These are phyloP conservation scores for Enteromius anoplus DNA, from an alignment of 2,797 vertebrate genomes.

Conservation along the genomic window DNA sequence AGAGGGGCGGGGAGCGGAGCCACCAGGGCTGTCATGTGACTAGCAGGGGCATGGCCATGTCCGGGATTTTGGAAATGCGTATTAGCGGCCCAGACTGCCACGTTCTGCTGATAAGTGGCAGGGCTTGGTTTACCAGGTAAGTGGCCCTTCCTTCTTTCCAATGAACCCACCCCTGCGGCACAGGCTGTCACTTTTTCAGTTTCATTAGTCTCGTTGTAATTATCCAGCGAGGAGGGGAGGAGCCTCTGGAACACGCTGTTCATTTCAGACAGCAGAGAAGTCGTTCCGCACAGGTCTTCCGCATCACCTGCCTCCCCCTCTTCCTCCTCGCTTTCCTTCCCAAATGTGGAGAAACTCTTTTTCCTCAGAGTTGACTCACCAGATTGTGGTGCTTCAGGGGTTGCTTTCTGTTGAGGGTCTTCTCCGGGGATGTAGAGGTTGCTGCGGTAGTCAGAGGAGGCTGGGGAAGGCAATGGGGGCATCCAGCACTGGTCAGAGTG, in stretches of 20 bases:
- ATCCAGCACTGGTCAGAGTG: slow-evolving; percentile 99
- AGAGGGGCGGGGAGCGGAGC: slow-evolving; percentile 53
- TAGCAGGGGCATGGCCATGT: slow-evolving; percentile 78
- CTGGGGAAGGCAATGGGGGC: slow-evolving; percentile 87
- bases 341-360: slow-evolving; percentile 96
- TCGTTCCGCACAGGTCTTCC: slow-evolving; percentile 82
- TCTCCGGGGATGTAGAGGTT: slow-evolving; percentile 97
- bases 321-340: slow-evolving; percentile 86
- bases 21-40: slow-evolving; percentile 75
- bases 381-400: slow-evolving; percentile 71
- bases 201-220: slow-evolving; percentile 83
- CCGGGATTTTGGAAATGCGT: slow-evolving; percentile 95
- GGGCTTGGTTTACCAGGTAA: slow-evolving; percentile 83
- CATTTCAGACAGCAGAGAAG: slow-evolving; percentile 94
- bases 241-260: slow-evolving; percentile 95
- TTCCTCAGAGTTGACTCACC: slow-evolving; percentile 77
- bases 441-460: slow-evolving; percentile 89
- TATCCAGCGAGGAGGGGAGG: slow-evolving; percentile 87
- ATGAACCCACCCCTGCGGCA: slow-evolving; percentile 73
- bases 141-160: slow-evolving; percentile 89
- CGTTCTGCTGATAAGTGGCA: slow-evolving; percentile 87
- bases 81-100: slow-evolving; percentile 95
- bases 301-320: slow-evolving; percentile 68
- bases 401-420: slow-evolving; percentile 82
- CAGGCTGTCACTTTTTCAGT: slow-evolving; percentile 74